phyloP scores from a whole-genome alignment of 2,797 vertebrate species.

The Sebastes paucispinis region DNA sequence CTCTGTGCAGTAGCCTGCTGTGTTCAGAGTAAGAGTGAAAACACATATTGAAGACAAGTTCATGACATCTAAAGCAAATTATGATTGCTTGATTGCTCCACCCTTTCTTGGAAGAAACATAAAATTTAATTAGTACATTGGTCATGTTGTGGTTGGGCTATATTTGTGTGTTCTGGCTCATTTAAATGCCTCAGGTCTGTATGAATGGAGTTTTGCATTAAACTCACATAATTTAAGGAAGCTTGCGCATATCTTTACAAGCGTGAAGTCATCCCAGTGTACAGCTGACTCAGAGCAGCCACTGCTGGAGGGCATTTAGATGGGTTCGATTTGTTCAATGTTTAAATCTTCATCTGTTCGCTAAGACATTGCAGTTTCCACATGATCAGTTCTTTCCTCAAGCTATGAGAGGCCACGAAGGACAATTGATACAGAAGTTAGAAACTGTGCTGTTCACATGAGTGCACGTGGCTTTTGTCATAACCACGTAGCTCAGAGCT shows the following conservation, averaged over 20 bases:
- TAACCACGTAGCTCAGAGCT: background rate
- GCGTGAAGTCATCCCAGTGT: background rate
- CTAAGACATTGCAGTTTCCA: conserved; percentile 15
- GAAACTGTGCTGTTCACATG: background rate
- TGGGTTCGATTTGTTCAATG: background rate
- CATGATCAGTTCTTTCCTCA: conserved; percentile 10
- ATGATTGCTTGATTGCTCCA: background rate
- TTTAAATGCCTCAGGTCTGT: background rate
- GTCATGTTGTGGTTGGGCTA: background rate
- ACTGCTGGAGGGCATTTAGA: background rate
- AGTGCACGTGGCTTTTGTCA: background rate
- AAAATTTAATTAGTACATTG: background rate
- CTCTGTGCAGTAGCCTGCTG: background rate
- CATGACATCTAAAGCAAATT: background rate
- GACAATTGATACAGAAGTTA: background rate
- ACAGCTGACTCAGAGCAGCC: conserved; percentile 10
- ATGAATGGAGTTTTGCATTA: background rate
- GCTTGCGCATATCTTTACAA: background rate
- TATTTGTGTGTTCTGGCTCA: background rate
- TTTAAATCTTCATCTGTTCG: background rate
- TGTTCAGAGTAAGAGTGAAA: background rate
- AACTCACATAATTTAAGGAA: background rate
- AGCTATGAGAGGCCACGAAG: background rate
- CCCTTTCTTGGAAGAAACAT: background rate
- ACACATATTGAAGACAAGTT: background rate